Percentiles rank a stretch among this genome's conserved stretches.
Conservation (phyloP, 2,888 invertebrate genomes). For the Epistrophe eligans region DNA sequence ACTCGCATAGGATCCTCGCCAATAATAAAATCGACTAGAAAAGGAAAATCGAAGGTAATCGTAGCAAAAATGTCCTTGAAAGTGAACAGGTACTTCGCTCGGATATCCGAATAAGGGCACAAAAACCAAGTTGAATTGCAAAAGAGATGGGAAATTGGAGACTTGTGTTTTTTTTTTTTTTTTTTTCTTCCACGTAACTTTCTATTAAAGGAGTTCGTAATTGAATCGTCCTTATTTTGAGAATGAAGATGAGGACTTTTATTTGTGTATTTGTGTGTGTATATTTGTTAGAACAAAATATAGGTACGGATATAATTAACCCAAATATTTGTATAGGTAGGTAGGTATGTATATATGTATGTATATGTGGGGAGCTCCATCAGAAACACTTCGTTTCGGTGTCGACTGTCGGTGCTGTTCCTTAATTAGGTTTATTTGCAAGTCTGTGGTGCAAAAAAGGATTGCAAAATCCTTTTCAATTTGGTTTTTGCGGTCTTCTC, state of each 20-base stretch:
- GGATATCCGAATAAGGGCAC: slow-evolving; percentile 39
- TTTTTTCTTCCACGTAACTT: slow-evolving; percentile 7
- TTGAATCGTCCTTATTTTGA: slow-evolving; percentile 33
- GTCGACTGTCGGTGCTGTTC: slow-evolving; percentile 18
- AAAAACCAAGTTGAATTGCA: slow-evolving; percentile 23
- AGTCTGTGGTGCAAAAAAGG: slow-evolving; percentile 28
- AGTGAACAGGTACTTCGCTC: slow-evolving; percentile 15
- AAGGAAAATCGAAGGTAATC: slow-evolving; percentile 29
- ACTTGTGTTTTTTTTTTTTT: slow-evolving; percentile 17
- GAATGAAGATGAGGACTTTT: slow-evolving; percentile 16
- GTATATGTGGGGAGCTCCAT: slow-evolving; percentile 14
- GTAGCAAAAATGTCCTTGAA: slow-evolving; percentile 40
- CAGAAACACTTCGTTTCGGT: slow-evolving; percentile 24
- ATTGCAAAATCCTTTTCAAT: slow-evolving; percentile 58
- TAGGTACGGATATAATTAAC: not conserved
- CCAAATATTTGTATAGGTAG: too few species aligned
- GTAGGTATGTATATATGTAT: slow-evolving; percentile 18
- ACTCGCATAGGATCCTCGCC: not conserved
- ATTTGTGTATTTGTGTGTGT: not conserved
- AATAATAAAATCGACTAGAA: slow-evolving; percentile 8
- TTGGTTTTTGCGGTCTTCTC: slow-evolving; percentile 21
- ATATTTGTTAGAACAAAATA: not conserved
- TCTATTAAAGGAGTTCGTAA: slow-evolving; percentile 31
- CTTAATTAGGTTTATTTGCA: slow-evolving; percentile 62
- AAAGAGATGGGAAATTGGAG: slow-evolving; percentile 21